These are phyloP conservation scores for Eupithecia dodoneata DNA, from an alignment of 2,888 invertebrate species.

Conservation along the genomic window DNA sequence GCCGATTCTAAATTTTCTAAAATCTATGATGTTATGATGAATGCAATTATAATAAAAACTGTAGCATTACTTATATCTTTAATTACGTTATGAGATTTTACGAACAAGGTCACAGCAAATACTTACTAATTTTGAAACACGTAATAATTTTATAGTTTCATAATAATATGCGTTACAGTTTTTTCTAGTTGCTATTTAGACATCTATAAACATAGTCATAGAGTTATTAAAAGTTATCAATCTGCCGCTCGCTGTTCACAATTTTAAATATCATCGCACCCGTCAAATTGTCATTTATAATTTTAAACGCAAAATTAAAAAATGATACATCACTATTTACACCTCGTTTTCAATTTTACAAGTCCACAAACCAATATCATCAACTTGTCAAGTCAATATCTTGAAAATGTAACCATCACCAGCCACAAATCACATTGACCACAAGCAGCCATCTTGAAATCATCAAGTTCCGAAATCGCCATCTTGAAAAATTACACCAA, in stretches of 20 bases:
- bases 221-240: neutral
- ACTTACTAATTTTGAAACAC: neutral
- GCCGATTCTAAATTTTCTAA: neutral
- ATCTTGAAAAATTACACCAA: slow-evolving; percentile 4
- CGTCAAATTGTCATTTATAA: neutral
- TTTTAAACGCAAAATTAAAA: neutral
- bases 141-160: neutral
- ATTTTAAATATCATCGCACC: neutral
- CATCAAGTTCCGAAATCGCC: neutral
- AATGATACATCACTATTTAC: neutral
- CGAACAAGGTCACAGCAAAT: neutral
- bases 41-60: neutral
- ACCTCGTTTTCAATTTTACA: neutral
- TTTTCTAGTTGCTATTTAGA: neutral
- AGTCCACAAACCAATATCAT: neutral
- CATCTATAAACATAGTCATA: neutral
- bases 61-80: neutral
- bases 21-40: neutral
- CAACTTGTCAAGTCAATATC: neutral
- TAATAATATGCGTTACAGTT: neutral
- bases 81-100: neutral
- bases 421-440: neutral
- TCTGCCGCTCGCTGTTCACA: neutral
- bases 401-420: slow-evolving; percentile 7
- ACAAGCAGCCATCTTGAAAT: neutral